These are phyloP conservation scores for Lophius americanus DNA, from an alignment of 2,797 vertebrate species.

Conservation along the genomic window DNA sequence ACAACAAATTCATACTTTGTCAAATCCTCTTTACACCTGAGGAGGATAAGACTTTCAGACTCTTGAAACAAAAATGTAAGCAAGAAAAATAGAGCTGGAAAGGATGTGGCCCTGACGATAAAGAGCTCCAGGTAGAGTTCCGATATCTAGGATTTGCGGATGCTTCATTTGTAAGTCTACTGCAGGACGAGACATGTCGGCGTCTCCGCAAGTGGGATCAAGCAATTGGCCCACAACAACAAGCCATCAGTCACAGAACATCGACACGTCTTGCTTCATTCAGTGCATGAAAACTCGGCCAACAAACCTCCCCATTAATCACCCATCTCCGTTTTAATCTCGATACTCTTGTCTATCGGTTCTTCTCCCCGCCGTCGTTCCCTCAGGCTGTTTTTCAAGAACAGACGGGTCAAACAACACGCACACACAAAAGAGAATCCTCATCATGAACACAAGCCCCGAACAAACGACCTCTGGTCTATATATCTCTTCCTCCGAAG, in stretches of 20 bases:
- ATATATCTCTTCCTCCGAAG: conserved; percentile 15
- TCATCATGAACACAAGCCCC: conserved; percentile 43
- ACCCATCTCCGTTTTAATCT: conserved; percentile 31
- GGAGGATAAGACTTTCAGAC: too few species aligned
- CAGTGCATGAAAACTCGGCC: conserved; percentile 30
- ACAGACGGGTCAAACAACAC: conserved; percentile 63
- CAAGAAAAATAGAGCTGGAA: too few species aligned
- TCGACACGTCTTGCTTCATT: conserved; percentile 45
- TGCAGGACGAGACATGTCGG: conserved; percentile 22
- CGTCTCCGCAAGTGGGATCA: conserved; percentile 18
- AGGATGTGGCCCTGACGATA: too few species aligned
- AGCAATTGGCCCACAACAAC: conserved; percentile 9
- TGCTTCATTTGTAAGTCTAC: conserved; percentile 20
- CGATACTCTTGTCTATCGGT: conserved; percentile 14
- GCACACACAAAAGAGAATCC: conserved; percentile 26
- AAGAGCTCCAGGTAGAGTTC: background rate
- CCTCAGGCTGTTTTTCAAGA: conserved; percentile 60
- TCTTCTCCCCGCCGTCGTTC: conserved; percentile 12
- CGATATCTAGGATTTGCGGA: conserved; percentile 6
- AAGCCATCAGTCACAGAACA: conserved; percentile 27
- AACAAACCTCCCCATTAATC: background rate
- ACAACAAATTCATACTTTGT: too few species aligned
- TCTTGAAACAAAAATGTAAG: too few species aligned
- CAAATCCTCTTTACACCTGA: too few species aligned
- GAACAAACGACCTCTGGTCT: conserved; percentile 48